Percentiles rank a stretch among this genome's conserved stretches.
These are phyloP conservation scores for Cynopterus sphinx DNA, from an alignment of 2,797 vertebrate genomes.

Conservation along the genomic window DNA sequence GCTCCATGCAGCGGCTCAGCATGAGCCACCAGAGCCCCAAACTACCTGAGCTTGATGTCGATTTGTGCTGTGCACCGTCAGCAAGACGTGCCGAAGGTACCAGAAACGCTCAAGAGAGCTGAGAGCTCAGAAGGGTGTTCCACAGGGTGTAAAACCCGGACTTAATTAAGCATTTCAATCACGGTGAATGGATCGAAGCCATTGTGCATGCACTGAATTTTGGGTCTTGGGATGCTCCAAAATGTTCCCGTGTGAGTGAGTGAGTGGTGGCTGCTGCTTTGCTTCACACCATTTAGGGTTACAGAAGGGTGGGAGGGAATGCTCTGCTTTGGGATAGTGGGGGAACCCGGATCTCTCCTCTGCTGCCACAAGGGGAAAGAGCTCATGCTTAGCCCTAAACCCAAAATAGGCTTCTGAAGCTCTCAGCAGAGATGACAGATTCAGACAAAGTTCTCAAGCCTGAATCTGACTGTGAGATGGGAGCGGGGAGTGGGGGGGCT, in stretches of 20 bases:
- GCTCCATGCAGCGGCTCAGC: neutral
- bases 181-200: neutral
- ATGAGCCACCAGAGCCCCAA: rapidly evolving
- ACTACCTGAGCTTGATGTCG: neutral
- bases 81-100: neutral
- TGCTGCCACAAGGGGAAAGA: neutral
- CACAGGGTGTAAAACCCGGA: neutral
- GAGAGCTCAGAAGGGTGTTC: neutral
- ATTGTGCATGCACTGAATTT: rapidly evolving
- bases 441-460: neutral
- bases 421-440: neutral
- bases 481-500: too few relatives aligned
- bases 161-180: neutral
- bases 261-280: too few relatives aligned
- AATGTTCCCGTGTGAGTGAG: too few relatives aligned
- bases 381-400: neutral
- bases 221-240: neutral
- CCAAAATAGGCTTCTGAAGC: neutral
- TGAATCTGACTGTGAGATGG: neutral
- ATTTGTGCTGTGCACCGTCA: neutral
- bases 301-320: neutral
- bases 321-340: too few relatives aligned
- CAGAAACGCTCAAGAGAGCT: neutral
- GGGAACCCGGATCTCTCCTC: neutral
- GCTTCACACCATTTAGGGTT: neutral